These are phyloP conservation scores for Nansenia antarctica DNA, from an alignment of 2,113 vertebrate species.

Conservation along the genomic window DNA sequence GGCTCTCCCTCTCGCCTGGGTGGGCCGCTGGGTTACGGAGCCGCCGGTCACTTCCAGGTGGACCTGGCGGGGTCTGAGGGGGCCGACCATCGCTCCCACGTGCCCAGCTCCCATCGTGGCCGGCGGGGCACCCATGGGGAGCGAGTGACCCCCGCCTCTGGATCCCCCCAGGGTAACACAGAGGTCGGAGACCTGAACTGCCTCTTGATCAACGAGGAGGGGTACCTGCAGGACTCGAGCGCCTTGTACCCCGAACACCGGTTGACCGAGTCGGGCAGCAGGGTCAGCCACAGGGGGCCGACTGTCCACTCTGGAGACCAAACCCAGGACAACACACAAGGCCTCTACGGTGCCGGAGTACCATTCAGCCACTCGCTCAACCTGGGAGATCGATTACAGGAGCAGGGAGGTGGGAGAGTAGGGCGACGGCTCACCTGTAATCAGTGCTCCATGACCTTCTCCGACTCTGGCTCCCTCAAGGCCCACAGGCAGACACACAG, in stretches of 20 bases:
- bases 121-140: conserved; percentile 23
- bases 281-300: conserved; percentile 53
- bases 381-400: conserved; percentile 47
- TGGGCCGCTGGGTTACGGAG: conserved; percentile 49
- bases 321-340: conserved; percentile 27
- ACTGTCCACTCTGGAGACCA: conserved; percentile 25
- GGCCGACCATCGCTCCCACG: conserved; percentile 48
- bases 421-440: conserved; percentile 49
- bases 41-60: conserved; percentile 49
- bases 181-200: conserved; percentile 64
- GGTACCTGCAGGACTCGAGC: conserved; percentile 69
- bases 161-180: conserved; percentile 38
- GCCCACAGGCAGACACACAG: conserved; percentile 62
- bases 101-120: conserved; percentile 21
- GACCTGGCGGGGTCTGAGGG: conserved; percentile 42
- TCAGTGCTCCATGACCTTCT: conserved; percentile 60
- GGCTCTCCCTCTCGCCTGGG: conserved; percentile 52
- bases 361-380: conserved; percentile 39
- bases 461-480: conserved; percentile 60
- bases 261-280: conserved; percentile 22
- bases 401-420: conserved; percentile 44
- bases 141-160: background rate
- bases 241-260: conserved; percentile 51
- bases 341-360: conserved; percentile 45
- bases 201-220: conserved; percentile 77